Conservation (phyloP, 64 coral and sea anemone species). For the Acropora yongei region DNA sequence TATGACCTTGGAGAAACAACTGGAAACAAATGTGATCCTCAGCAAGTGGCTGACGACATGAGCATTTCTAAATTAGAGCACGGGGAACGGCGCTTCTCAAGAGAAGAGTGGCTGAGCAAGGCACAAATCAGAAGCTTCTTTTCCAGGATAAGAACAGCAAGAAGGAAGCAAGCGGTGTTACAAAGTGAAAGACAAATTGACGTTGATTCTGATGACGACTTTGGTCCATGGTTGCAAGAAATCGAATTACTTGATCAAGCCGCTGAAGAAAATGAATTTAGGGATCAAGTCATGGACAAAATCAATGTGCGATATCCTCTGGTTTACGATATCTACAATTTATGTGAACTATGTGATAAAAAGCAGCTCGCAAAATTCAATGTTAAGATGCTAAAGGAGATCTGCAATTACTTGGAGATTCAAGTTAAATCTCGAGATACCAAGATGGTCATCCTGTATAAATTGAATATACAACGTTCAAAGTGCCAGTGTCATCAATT, state of each 20-base stretch:
- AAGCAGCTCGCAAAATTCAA: slow-evolving; percentile 14
- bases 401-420: slow-evolving; percentile 35
- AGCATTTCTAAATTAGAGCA: slow-evolving; percentile 37
- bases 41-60: slow-evolving; percentile 16
- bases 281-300: slow-evolving; percentile 3
- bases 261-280: background rate
- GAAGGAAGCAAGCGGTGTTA: slow-evolving; percentile 22
- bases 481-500: too few relatives aligned
- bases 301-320: slow-evolving; percentile 20
- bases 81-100: slow-evolving; percentile 25
- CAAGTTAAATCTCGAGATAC: slow-evolving; percentile 9
- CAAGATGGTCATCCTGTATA: too few relatives aligned
- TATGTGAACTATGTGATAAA: slow-evolving; percentile 16
- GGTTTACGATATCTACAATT: slow-evolving; percentile 40
- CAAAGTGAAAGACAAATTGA: background rate
- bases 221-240: background rate
- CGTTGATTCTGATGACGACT: background rate
- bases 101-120: slow-evolving; percentile 60
- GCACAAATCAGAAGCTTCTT: slow-evolving; percentile 59
- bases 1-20: too few relatives aligned
- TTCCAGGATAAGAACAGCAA: slow-evolving; percentile 48
- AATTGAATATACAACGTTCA: too few relatives aligned
- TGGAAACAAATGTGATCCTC: background rate
- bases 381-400: slow-evolving; percentile 33
- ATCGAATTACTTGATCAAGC: background rate